These are phyloP conservation scores for Scaptomyza parva DNA, from an alignment of 2,888 invertebrate species.

Conservation along the genomic window DNA sequence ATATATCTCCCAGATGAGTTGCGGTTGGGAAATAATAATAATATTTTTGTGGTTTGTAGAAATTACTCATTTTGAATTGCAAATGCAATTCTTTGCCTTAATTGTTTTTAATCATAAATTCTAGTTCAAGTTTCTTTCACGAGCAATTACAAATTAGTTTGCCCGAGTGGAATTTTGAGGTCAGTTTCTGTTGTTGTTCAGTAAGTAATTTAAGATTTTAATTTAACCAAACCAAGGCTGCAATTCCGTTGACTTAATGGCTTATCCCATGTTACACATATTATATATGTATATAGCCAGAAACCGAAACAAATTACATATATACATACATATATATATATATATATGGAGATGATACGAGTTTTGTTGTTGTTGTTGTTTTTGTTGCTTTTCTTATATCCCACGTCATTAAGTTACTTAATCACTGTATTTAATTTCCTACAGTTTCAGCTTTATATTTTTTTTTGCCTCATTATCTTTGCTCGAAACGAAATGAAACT, in stretches of 20 bases:
- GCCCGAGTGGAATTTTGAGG: slow-evolving; percentile 3
- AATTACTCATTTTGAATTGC: neutral
- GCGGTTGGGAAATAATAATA: neutral
- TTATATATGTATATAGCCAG: slow-evolving; percentile 17
- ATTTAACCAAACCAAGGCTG: slow-evolving; percentile 14
- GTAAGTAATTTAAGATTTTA: slow-evolving; percentile 29
- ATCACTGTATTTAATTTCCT: slow-evolving; percentile 77
- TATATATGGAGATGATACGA: slow-evolving; percentile 12
- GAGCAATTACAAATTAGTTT: neutral
- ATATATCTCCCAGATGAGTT: neutral
- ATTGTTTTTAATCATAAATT: slow-evolving; percentile 1
- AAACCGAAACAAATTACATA: slow-evolving; percentile 25
- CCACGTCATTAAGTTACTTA: slow-evolving; percentile 80
- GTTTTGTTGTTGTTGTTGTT: neutral
- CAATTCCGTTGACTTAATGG: slow-evolving; percentile 50
- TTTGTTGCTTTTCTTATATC: slow-evolving; percentile 47
- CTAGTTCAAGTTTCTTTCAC: neutral
- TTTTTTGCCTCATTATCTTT: slow-evolving; percentile 65
- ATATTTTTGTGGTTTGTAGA: slow-evolving; percentile 16
- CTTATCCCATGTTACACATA: slow-evolving; percentile 29
- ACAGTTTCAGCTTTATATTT: slow-evolving; percentile 46
- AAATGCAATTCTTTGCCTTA: neutral
- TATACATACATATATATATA: neutral
- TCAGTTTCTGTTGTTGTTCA: slow-evolving; percentile 1
- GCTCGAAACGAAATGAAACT: slow-evolving; percentile 35